Conservation (phyloP, 2,113 vertebrate genomes). For the Lasiurus borealis region DNA sequence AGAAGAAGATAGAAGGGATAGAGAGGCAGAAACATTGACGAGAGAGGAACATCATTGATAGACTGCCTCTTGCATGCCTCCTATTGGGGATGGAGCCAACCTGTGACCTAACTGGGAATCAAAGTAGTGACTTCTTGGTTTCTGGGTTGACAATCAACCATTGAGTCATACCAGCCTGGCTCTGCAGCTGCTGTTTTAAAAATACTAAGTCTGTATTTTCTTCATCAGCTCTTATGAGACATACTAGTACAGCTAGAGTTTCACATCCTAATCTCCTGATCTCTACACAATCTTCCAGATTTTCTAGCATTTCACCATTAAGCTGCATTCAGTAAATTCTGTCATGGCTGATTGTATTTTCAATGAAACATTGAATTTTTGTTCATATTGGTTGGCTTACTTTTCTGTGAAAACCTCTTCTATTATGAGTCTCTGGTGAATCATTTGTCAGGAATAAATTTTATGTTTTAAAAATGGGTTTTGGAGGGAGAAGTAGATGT, state of each 20-base stretch:
- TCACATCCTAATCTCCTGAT: neutral
- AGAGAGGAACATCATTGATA: no score
- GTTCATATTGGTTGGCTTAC: neutral
- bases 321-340: neutral
- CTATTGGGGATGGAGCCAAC: no score
- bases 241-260: neutral
- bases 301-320: neutral
- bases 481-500: accelerated
- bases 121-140: no score
- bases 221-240: neutral
- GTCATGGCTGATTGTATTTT: neutral
- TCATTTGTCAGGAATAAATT: neutral
- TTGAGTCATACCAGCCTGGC: no score
- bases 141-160: no score
- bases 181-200: neutral
- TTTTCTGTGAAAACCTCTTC: neutral
- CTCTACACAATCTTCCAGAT: neutral
- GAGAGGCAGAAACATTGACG: no score
- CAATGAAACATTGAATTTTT: neutral
- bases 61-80: no score
- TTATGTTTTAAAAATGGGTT: neutral
- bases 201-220: neutral
- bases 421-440: neutral
- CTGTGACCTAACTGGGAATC: no score
- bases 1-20: no score